Conservation (phyloP, 2,888 invertebrate species). For the Taenaris catops region DNA sequence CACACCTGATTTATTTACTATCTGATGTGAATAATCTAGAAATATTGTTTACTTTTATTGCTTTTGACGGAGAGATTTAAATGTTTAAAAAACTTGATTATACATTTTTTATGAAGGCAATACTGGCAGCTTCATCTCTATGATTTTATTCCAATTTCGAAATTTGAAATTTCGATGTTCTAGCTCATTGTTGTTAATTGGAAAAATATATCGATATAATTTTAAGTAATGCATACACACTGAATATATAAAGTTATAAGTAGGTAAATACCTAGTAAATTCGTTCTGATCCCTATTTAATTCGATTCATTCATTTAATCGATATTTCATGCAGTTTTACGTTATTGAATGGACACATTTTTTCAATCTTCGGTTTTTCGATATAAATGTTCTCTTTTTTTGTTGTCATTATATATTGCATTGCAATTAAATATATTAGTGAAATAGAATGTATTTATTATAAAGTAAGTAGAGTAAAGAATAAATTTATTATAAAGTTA, state of each 20-base stretch:
- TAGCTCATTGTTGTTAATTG: no score
- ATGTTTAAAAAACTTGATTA: no score
- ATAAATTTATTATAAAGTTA: no score
- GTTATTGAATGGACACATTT: neutral
- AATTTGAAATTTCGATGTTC: neutral
- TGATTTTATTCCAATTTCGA: neutral
- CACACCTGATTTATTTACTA: no score
- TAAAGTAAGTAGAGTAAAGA: constrained; percentile 2
- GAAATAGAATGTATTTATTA: neutral
- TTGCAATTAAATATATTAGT: no score
- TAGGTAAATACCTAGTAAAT: constrained; percentile 29
- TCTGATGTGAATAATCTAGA: no score
- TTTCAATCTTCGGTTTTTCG: neutral
- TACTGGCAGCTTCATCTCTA: constrained; percentile 5
- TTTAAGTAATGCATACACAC: no score
- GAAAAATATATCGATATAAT: no score
- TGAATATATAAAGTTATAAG: constrained; percentile 16
- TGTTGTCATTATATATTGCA: neutral
- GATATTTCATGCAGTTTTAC: no score
- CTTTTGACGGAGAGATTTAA: no score
- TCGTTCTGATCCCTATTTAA: constrained; percentile 31
- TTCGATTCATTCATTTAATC: constrained; percentile 10
- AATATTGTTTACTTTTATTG: no score
- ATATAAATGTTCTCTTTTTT: neutral
- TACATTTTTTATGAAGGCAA: constrained; percentile 9